These are phyloP conservation scores for Vespertilio murinus DNA, from an alignment of 2,797 vertebrate species.

Conservation along the genomic window DNA sequence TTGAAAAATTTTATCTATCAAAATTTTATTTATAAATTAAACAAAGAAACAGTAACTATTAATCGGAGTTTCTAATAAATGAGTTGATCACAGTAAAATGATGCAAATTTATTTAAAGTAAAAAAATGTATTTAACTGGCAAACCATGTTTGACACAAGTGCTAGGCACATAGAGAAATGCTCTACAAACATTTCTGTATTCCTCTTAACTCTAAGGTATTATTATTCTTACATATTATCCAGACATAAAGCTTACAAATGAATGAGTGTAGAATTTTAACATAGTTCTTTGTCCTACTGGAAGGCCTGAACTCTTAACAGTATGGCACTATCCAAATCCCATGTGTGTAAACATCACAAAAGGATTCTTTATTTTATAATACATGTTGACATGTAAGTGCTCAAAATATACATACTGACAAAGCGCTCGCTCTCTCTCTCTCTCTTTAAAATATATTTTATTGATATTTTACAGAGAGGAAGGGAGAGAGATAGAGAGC, in stretches of 20 bases:
- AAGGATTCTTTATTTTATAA: slow-evolving; percentile 20
- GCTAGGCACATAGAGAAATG: neutral
- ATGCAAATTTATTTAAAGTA: neutral
- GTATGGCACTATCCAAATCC: neutral
- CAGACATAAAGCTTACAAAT: neutral
- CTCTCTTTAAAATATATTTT: too few relatives aligned
- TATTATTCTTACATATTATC: neutral
- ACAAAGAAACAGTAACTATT: slow-evolving; percentile 2
- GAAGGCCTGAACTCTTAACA: neutral
- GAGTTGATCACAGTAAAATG: neutral
- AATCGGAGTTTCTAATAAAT: slow-evolving; percentile 36
- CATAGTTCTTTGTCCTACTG: neutral
- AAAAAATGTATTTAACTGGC: slow-evolving; percentile 12
- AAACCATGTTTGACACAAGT: neutral
- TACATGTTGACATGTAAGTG: neutral
- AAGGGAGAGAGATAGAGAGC: too few relatives aligned
- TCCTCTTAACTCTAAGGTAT: neutral
- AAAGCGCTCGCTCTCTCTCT: too few relatives aligned
- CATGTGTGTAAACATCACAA: neutral
- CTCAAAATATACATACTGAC: neutral
- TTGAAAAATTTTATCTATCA: slow-evolving; percentile 27
- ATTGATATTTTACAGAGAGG: too few relatives aligned
- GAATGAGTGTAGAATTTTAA: neutral
- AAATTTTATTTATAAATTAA: slow-evolving; percentile 33
- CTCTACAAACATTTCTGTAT: neutral